phyloP scores from a whole-genome alignment of 2,888 invertebrate genomes.

The Noctua pronuba region DNA sequence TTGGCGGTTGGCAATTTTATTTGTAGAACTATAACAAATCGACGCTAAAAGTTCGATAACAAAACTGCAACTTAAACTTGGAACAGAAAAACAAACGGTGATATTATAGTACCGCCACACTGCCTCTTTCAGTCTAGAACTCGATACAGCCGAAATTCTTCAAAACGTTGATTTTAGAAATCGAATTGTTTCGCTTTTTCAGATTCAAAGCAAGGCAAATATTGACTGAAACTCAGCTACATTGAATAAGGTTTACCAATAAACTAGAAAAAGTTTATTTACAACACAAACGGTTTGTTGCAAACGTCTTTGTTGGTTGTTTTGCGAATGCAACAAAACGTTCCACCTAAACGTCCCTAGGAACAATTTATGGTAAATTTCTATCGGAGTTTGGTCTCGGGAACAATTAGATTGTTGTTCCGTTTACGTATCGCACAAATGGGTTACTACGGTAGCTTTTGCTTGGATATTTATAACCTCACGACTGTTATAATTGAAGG shows the following conservation, averaged over 20 bases:
- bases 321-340: constrained; percentile 27
- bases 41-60: neutral
- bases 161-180: neutral
- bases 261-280: constrained; percentile 46
- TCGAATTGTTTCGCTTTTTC: neutral
- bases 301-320: constrained; percentile 22
- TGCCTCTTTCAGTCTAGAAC: neutral
- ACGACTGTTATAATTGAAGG: neutral
- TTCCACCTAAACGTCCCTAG: neutral
- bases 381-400: constrained; percentile 35
- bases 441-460: constrained; percentile 9
- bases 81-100: neutral
- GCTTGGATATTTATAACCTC: constrained; percentile 2
- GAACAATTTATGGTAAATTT: constrained; percentile 46
- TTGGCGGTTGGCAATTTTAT: neutral
- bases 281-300: constrained; percentile 31
- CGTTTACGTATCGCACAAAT: constrained; percentile 32
- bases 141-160: neutral
- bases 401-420: constrained; percentile 41
- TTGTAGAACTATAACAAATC: neutral
- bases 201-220: constrained; percentile 44
- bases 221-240: constrained; percentile 42
- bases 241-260: constrained; percentile 42
- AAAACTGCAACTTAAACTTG: neutral
- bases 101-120: neutral